phyloP scores from a whole-genome alignment of 2,113 vertebrate genomes.

The Sciurus niger region DNA sequence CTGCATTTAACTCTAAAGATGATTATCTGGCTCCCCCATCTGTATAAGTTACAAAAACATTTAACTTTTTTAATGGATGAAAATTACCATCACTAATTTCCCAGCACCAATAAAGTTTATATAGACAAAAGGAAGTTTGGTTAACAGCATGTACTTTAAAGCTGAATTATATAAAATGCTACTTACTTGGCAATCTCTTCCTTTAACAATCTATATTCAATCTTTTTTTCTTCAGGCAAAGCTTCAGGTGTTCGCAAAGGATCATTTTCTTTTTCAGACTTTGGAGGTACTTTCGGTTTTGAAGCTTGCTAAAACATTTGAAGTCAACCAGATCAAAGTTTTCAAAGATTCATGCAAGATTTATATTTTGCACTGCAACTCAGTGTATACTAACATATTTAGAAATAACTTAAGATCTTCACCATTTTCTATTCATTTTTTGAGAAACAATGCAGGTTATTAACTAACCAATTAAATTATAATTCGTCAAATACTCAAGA shows the following conservation, averaged over 20 bases:
- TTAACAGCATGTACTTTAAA: not conserved
- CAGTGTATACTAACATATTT: not conserved
- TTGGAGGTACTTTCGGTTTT: slow-evolving; percentile 94
- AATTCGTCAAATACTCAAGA: slow-evolving; percentile 41
- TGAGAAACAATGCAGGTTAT: not conserved
- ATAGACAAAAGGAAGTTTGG: not conserved
- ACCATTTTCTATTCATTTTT: slow-evolving; percentile 44
- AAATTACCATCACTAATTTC: not conserved
- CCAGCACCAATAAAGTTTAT: not conserved
- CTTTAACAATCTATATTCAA: slow-evolving; percentile 93
- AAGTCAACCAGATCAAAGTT: slow-evolving; percentile 62
- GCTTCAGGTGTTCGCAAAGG: slow-evolving; percentile 94
- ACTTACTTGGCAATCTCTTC: slow-evolving; percentile 96
- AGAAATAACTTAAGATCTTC: slow-evolving; percentile 36
- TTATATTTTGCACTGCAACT: slow-evolving; percentile 42
- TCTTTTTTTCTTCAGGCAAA: slow-evolving; percentile 93
- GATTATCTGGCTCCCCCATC: slow-evolving; percentile 35
- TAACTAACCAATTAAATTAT: slow-evolving; percentile 16
- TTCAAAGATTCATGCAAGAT: slow-evolving; percentile 25
- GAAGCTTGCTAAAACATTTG: slow-evolving; percentile 91
- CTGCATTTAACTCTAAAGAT: not conserved
- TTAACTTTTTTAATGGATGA: slow-evolving; percentile 11
- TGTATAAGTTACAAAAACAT: slow-evolving; percentile 30
- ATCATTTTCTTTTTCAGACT: slow-evolving; percentile 98
- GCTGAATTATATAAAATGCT: slow-evolving; percentile 35